Conservation (phyloP, 1,140 invertebrate genomes). For the Drosophila ambigua region DNA sequence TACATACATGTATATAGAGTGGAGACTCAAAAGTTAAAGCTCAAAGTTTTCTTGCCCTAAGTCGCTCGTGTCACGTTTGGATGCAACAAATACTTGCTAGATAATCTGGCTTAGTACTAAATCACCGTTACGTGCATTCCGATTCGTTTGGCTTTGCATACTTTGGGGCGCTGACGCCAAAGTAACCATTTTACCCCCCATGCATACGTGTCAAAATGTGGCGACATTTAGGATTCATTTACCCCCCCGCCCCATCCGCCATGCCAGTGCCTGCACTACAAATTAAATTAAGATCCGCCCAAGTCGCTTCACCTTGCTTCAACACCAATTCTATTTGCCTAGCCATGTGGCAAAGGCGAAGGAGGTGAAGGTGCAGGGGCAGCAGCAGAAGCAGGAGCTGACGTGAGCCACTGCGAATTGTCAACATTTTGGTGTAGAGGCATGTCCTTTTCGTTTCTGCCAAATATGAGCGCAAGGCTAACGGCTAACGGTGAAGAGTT, state of each 20-base stretch:
- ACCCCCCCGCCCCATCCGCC: neutral
- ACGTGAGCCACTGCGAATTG: conserved; percentile 30
- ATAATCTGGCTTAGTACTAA: conserved; percentile 45
- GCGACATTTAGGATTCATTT: conserved; percentile 41
- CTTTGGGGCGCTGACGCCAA: neutral
- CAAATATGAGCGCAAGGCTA: conserved; percentile 62
- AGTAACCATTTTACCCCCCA: conserved; percentile 20
- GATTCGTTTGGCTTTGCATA: conserved; percentile 32
- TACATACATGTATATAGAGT: too few species aligned
- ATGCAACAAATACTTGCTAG: conserved; percentile 38
- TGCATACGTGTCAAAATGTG: conserved; percentile 50
- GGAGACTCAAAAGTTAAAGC: conserved; percentile 3
- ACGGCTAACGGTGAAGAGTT: conserved; percentile 20
- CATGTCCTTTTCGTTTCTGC: conserved; percentile 43
- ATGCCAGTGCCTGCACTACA: conserved; percentile 3
- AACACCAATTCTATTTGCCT: neutral
- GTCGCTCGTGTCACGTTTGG: conserved; percentile 38
- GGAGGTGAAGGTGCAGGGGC: neutral
- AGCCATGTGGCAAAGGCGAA: neutral
- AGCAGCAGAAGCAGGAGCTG: conserved; percentile 25
- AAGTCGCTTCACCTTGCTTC: conserved; percentile 8
- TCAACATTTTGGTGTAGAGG: conserved; percentile 34
- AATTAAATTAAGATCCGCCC: conserved; percentile 59
- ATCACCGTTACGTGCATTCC: conserved; percentile 53
- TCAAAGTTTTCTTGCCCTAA: too few species aligned